Base-by-base conservation (phyloP, 1,140 invertebrate genomes). In the Hyphantria cunea region DNA sequence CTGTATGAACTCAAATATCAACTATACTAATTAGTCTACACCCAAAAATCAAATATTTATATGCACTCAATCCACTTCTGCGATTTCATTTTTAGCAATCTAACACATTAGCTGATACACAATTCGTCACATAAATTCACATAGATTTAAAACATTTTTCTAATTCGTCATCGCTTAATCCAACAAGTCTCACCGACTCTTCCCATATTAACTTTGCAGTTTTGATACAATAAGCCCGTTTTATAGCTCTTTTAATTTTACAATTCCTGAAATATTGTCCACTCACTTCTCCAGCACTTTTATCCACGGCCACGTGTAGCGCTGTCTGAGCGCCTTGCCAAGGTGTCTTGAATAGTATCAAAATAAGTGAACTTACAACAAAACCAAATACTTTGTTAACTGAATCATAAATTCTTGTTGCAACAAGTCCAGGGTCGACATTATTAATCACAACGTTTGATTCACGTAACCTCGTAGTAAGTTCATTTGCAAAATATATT, bases 401-500 rank as follows among this genome's bases (percentile, higher is more conserved):
- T 7, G 64, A 68, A 0, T 70, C 33, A 33, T 69, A 80, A 33
- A 84, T 76, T 25, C 93, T 92, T 0, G 94, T 95, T 6, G 89
- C 84, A 6, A 93, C 91, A 3, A 91, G 69, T 2, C 93, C 93
- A 3, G 93, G 93, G 68, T 94, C 92, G 3, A 93, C 70, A 6
- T 86, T 76, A 67, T 94, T 94, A 0, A 89, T 82, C 0, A 91
- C 92, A 6, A 94, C 90, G 15, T 91, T 91, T 0, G 62, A 85
- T 91, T 92, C 91, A 86, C 92, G 77, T 32, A 95, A 75, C 64
- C 83, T 83, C 52, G 84, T 86, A 0, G 91, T 81, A n/a, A 96
- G 79, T 76, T 95, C 93, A 32, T 78, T 86, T 0, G 93, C 92
- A 68, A 95, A 96, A 0, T 95, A 74, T 11, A 95, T 78, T 49